phyloP scores from a whole-genome alignment of 2,797 vertebrate species.

The Orestias chungarensis region DNA sequence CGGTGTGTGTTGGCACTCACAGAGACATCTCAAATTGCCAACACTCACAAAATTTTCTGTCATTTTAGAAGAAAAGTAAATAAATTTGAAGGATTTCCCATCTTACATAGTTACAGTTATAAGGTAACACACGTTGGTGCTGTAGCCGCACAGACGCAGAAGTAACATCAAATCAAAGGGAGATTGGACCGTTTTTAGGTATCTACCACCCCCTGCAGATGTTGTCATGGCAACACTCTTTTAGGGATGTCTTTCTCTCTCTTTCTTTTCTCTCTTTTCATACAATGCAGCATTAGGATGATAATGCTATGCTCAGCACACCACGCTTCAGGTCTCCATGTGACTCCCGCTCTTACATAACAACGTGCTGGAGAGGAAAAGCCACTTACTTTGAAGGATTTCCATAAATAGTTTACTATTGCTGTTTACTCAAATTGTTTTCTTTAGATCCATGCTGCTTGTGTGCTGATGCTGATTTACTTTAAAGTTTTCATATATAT shows the following conservation, averaged over 20 bases:
- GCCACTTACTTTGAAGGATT: slow-evolving; percentile 47
- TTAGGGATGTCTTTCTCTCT: slow-evolving; percentile 60
- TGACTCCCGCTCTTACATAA: slow-evolving; percentile 69
- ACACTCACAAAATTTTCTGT: slow-evolving; percentile 24
- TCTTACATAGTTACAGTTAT: slow-evolving; percentile 19
- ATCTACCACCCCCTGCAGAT: slow-evolving; percentile 79
- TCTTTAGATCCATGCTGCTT: slow-evolving; percentile 4
- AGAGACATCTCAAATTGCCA: slow-evolving; percentile 15
- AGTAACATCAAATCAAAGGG: slow-evolving; percentile 40
- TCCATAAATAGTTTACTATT: slow-evolving; percentile 14
- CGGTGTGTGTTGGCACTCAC: background rate
- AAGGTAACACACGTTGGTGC: slow-evolving; percentile 5
- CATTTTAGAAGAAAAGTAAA: slow-evolving; percentile 16
- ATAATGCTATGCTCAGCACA: slow-evolving; percentile 62
- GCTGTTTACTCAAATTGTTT: slow-evolving; percentile 12
- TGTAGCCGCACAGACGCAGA: slow-evolving; percentile 33
- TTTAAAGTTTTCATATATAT: background rate
- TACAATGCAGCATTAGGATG: slow-evolving; percentile 69
- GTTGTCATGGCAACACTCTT: slow-evolving; percentile 83
- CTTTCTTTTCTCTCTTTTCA: slow-evolving; percentile 44
- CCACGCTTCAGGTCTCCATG: slow-evolving; percentile 63
- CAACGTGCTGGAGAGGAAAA: slow-evolving; percentile 51
- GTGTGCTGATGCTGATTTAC: background rate
- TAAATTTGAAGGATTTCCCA: slow-evolving; percentile 21
- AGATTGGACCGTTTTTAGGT: slow-evolving; percentile 65